Conservation (phyloP, 2,113 vertebrate species). For the Leiothrix lutea region DNA sequence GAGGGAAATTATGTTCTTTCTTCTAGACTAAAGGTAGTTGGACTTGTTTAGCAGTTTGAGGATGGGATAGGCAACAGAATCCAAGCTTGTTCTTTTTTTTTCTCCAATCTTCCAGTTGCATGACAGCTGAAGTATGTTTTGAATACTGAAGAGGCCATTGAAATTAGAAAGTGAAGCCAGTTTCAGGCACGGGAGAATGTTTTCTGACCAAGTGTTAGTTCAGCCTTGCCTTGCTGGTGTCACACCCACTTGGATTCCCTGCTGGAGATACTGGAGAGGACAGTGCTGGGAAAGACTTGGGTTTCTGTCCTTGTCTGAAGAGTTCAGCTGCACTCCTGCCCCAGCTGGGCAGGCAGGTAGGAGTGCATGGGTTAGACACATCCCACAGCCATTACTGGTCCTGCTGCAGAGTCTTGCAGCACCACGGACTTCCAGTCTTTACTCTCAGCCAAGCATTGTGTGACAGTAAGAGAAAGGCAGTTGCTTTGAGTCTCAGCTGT, state of each 20-base stretch:
- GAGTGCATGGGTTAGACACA: accelerated
- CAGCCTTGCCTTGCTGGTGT: not conserved
- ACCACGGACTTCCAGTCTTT: not conserved
- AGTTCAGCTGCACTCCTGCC: not conserved
- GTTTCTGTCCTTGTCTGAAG: not conserved
- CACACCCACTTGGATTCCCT: not conserved
- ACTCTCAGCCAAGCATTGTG: not conserved
- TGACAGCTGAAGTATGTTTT: not conserved
- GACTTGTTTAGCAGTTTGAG: not conserved
- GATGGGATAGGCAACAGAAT: not conserved
- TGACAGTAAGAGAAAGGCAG: not conserved
- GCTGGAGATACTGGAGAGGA: not conserved
- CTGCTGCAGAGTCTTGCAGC: not conserved
- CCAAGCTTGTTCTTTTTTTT: not conserved
- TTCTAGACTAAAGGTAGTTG: not conserved
- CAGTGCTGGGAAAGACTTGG: not conserved
- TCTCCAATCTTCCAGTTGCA: not conserved
- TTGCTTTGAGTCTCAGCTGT: not conserved
- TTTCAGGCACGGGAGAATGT: not conserved
- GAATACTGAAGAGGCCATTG: not conserved
- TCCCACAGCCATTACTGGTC: not conserved
- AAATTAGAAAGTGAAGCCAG: not conserved
- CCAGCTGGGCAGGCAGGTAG: not conserved
- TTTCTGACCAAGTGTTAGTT: not conserved
- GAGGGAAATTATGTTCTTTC: not conserved